Conservation (phyloP, 1,140 invertebrate genomes). For the Epicauta chinensis region DNA sequence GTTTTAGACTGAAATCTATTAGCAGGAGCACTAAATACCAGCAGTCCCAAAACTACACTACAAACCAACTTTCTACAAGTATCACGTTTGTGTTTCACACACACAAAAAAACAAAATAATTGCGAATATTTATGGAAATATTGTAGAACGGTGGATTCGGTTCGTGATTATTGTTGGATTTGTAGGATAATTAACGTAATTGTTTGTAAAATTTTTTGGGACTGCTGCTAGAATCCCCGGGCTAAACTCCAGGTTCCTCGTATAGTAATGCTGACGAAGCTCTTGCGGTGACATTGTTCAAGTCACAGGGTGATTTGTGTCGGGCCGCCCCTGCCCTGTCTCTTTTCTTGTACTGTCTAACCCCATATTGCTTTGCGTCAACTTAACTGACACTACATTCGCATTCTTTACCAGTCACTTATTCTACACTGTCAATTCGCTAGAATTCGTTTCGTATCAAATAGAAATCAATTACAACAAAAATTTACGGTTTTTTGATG, state of each 20-base stretch:
- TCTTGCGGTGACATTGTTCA: conserved; percentile 33
- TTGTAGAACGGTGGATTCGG: too few relatives aligned
- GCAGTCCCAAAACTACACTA: too few relatives aligned
- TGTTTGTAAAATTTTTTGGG: not conserved
- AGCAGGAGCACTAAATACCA: not conserved
- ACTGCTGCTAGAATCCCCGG: conserved; percentile 4
- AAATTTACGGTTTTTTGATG: conserved; percentile 8
- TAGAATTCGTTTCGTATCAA: too few relatives aligned
- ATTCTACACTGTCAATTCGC: too few relatives aligned
- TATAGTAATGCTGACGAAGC: conserved; percentile 10
- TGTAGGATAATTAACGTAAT: too few relatives aligned
- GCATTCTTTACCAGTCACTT: conserved; percentile 1
- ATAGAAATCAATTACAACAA: not conserved
- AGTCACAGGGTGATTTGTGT: conserved; percentile 33
- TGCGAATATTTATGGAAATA: too few relatives aligned
- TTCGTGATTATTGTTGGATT: too few relatives aligned
- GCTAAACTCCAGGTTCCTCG: not conserved
- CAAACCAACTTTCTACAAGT: too few relatives aligned
- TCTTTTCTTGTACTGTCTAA: conserved; percentile 15
- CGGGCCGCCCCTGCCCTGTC: conserved; percentile 24
- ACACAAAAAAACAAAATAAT: too few relatives aligned
- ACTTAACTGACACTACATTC: conserved; percentile 13
- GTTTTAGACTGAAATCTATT: conserved; percentile 20
- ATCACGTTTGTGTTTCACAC: too few relatives aligned
- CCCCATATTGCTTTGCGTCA: conserved; percentile 14